Base-by-base conservation (phyloP, 2,113 vertebrate genomes). In the Salvelinus fontinalis region DNA sequence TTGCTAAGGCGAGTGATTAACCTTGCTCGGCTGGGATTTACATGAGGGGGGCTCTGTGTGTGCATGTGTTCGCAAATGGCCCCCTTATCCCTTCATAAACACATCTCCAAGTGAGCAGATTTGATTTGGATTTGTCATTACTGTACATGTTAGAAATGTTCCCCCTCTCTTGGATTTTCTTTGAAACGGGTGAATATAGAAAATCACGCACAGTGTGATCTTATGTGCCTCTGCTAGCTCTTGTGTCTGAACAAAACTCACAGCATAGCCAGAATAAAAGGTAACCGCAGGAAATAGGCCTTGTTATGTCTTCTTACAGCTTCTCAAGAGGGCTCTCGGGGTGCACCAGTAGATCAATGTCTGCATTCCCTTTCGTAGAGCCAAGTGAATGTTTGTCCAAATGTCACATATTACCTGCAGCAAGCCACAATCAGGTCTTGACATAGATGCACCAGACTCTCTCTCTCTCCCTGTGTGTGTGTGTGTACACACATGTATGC, bases 1-100 rank as follows among this genome's bases (percentile, higher is more conserved):
- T 88, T 77, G 84, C 90, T 87, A 89, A 80, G 76, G 87, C 76
- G 82, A 82, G 67, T 20, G 72, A 78, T 89, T 91, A 88, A 87
- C 85, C 83, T 81, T 59, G 54, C 44, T 2, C 22, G 34, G 67
- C 44, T 65, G 57, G 54, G 67, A 57, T 39, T 64, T 20, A 69
- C 54, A 64, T 3, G 57, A 64, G 13, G 18, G 60, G 70, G 44
- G 8, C 51, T 78, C 26, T 34, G n/a, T 16, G 70, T 81, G 49
- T 77, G 59, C 79, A 29, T 79, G 75, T 81, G 71, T 66, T 57
- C 14, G 29, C 74, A 67, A 11, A 31, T 67, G 29, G 29, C 29
- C 31, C 4, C 66, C 27, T 67, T 4, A 13, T 67, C 27, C 51
- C 16, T 54, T 20, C 27, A 67, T 34, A 67, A 67, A 67, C 66